A percentile compares a stretch with the other conserved stretches of the same genome.
Conservation (phyloP, 2,113 vertebrate genomes). For the Nerophis lumbriciformis region DNA sequence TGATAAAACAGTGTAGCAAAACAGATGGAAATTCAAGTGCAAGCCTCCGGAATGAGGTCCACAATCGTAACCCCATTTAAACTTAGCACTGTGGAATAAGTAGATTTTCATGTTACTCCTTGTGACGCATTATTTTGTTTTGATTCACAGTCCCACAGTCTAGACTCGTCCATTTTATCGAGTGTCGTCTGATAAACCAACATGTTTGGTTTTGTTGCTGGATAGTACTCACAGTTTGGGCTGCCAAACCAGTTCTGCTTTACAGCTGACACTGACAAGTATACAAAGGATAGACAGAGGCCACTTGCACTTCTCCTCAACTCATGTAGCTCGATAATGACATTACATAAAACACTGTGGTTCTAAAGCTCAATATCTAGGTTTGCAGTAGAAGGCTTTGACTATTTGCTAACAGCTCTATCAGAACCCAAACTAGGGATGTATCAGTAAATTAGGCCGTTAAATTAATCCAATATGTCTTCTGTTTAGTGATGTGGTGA, state of each 20-base stretch:
- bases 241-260: constrained; percentile 26
- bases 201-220: constrained; percentile 1
- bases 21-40: constrained; percentile 13
- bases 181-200: background rate
- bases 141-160: background rate
- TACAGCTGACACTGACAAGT: constrained; percentile 20
- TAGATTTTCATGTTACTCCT: constrained; percentile 18
- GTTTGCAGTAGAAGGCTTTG: background rate
- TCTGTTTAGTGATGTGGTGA: too few species aligned
- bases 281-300: constrained; percentile 5
- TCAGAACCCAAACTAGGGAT: background rate
- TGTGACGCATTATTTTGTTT: background rate
- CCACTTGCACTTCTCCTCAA: constrained; percentile 16
- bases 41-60: background rate
- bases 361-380: too few species aligned
- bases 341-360: background rate
- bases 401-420: background rate
- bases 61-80: constrained; percentile 13
- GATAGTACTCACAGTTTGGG: constrained; percentile 7
- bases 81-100: constrained; percentile 16
- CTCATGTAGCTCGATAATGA: constrained; percentile 1
- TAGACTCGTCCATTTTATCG: background rate
- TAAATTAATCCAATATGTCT: background rate
- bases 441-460: background rate
- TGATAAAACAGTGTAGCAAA: constrained; percentile 1